phyloP scores from a whole-genome alignment of 2,888 invertebrate species.

The Cheilosia impressa region DNA sequence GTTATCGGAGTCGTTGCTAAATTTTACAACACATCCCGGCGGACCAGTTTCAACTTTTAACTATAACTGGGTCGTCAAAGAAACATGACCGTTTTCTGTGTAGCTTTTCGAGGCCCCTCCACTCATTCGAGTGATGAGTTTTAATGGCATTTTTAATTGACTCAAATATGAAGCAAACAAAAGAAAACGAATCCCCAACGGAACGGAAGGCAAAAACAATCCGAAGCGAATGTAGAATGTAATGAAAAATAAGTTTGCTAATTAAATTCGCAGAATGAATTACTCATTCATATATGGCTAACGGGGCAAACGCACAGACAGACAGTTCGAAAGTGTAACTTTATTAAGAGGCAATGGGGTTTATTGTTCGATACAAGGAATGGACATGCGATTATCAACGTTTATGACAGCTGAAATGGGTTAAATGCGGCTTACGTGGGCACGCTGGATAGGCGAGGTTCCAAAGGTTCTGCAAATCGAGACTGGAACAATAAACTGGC shows the following conservation, averaged over 20 bases:
- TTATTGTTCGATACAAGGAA: conserved; percentile 33
- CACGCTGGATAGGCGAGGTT: not conserved
- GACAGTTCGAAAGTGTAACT: conserved; percentile 50
- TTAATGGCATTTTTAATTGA: conserved; percentile 68
- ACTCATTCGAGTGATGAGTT: conserved; percentile 58
- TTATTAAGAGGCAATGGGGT: conserved; percentile 56
- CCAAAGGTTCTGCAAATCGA: not conserved
- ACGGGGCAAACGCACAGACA: not conserved
- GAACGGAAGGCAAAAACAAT: conserved; percentile 11
- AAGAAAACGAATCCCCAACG: conserved; percentile 32
- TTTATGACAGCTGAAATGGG: conserved; percentile 29
- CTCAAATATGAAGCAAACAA: conserved; percentile 32
- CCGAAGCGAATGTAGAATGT: not conserved
- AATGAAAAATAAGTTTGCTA: conserved; percentile 34
- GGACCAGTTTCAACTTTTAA: conserved; percentile 25
- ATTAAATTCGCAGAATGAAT: conserved; percentile 48
- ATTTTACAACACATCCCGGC: not conserved
- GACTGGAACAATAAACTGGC: not conserved
- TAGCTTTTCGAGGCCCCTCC: not conserved
- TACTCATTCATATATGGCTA: conserved; percentile 33
- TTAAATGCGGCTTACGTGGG: conserved; percentile 6
- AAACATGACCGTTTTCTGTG: conserved; percentile 37
- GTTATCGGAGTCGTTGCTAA: not conserved
- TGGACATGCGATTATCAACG: conserved; percentile 8
- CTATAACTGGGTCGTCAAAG: conserved; percentile 9